Base-by-base conservation (phyloP, 2,113 vertebrate species). In the Nibea albiflora region DNA sequence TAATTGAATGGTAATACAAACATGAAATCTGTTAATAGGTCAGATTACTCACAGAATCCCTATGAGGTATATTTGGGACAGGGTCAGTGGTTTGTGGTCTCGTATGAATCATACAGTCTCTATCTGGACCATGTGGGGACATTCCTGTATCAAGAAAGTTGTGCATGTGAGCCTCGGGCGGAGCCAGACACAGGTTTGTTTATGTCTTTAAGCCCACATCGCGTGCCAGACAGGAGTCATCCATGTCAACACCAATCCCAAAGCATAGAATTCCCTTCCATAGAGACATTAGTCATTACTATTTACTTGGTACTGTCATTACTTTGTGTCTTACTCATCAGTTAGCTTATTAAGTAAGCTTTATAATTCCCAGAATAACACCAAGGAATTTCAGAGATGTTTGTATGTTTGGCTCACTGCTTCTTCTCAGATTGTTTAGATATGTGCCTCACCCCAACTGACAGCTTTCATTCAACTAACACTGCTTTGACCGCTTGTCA, bases 181-280 rank as follows among this genome's bases (percentile, higher is more conserved):
- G 47, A 85, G 80, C 28, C 69, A 91, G 88, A 86, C 85, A n/a
- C 76, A 78, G 72, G 83, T 92, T 85, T 93, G 88, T 93, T 92
- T 90, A 91, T 91, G 82, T 85, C 84, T 80, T 85, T 84, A 69
- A 85, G 72, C 89, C 90, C 74, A 90, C 91, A 93, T 93, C 65
- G 85, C 90, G 88, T 93, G 91, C 85, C 92, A 93, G 88, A 91
- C 78, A 16, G 84, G 86, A 91, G 85, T 91, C 89, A 88, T 76
- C 74, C 73, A 69, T 74, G 86, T 92, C 91, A 89, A 87, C 92
- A 90, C 90, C 70, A 47, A 87, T 84, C 73, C 77, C 52, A 50
- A 80, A 86, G 80, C 75, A 76, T 47, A 88, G 88, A 91, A 91
- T 87, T 87, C 76, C 60, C 80, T 80, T 85, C 67, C 74, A 84